phyloP scores from a whole-genome alignment of 1,140 invertebrate genomes.

The Aphidius ervi region DNA sequence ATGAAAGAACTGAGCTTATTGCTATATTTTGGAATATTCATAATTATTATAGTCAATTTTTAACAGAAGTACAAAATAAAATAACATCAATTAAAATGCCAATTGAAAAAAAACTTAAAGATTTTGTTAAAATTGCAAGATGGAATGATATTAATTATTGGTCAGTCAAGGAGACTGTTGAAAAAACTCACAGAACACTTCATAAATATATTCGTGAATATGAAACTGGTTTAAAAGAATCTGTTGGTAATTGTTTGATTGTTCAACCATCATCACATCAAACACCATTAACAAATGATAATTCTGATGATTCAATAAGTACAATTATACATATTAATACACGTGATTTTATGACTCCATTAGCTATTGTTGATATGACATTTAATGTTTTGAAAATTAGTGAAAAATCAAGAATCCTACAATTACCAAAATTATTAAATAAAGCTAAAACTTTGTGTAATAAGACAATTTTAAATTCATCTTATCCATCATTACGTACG shows the following conservation, averaged over 20 bases:
- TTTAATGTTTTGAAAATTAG: too few species aligned
- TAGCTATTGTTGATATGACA: neutral
- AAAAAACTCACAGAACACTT: constrained; percentile 82
- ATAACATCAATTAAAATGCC: constrained; percentile 68
- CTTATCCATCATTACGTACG: constrained; percentile 58
- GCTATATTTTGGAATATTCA: constrained; percentile 81
- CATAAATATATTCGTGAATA: constrained; percentile 84
- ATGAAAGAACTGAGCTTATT: constrained; percentile 57
- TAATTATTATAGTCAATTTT: constrained; percentile 82
- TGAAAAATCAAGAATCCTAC: constrained; percentile 1
- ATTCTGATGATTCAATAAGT: constrained; percentile 28
- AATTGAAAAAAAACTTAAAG: constrained; percentile 87
- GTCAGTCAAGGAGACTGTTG: constrained; percentile 82
- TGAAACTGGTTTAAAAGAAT: constrained; percentile 52
- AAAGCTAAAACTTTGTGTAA: constrained; percentile 64
- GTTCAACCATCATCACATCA: constrained; percentile 30
- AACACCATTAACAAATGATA: constrained; percentile 21
- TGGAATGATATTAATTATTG: constrained; percentile 96
- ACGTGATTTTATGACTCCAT: constrained; percentile 31
- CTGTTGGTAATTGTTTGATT: constrained; percentile 37
- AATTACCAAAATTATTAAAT: constrained; percentile 44
- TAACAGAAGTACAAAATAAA: constrained; percentile 57
- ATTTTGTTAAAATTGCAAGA: constrained; percentile 92
- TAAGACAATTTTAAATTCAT: constrained; percentile 54
- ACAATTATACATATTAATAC: constrained; percentile 25